Conservation (phyloP, 2,113 vertebrate genomes). For the Mormyrus lacerda region DNA sequence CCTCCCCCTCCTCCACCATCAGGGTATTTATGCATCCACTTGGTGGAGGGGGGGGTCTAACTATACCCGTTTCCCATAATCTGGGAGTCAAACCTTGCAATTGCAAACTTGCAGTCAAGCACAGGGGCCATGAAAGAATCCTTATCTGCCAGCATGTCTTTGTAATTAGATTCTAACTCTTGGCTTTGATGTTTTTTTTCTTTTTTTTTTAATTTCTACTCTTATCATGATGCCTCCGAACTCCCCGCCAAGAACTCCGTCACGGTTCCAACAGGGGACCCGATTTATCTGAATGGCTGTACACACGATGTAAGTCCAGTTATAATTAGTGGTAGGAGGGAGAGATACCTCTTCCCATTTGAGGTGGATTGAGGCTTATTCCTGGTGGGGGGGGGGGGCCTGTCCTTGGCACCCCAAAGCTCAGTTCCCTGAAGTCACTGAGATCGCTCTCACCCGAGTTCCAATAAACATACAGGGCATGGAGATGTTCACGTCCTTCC, state of each 20-base stretch:
- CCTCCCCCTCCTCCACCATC: background rate
- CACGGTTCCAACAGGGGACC: background rate
- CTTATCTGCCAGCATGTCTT: slow-evolving; percentile 9
- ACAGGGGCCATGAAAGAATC: background rate
- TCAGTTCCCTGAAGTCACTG: background rate
- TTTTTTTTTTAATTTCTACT: background rate
- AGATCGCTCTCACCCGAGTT: background rate
- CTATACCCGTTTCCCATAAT: background rate
- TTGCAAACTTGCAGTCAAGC: background rate
- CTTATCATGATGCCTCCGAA: background rate
- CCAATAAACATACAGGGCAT: background rate
- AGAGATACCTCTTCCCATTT: background rate
- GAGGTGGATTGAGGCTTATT: background rate
- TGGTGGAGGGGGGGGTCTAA: background rate
- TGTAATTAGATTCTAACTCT: slow-evolving; percentile 8
- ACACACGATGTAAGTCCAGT: background rate
- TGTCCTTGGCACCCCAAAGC: background rate
- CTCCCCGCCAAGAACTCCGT: background rate
- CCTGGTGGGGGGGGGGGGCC: background rate
- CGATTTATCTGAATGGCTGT: background rate
- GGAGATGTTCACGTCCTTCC: background rate
- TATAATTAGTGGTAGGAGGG: background rate
- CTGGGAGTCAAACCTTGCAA: background rate
- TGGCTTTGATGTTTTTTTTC: background rate
- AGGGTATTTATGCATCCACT: background rate